Base-by-base conservation (phyloP, 1,140 invertebrate species). In the Elymnias hypermnestra region DNA sequence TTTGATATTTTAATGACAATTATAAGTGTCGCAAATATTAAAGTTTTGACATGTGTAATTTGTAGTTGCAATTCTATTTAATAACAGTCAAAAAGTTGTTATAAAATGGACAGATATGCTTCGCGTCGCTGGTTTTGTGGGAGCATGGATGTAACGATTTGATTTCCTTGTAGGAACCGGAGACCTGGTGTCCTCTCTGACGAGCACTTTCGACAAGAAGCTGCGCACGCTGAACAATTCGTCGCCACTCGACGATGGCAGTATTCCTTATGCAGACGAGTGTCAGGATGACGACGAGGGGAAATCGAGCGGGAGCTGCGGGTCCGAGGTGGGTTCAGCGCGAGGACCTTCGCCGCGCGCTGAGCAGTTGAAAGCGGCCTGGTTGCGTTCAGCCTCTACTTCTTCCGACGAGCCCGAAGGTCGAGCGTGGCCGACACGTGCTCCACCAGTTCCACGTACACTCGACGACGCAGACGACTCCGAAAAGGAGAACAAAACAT, bases 161-260 rank as follows among this genome's bases (percentile, higher is more conserved):
- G n/a, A 12, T 9, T 47, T 72, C 67, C 66, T 69, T 63, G 18
- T 57, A 87, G 83, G 82, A 63, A 68, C 76, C 51, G 88, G 89
- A 45, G 91, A 92, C 72, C 73, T 92, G 60, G 87, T 92, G 62
- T 88, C 88, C 33, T 90, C 89, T 57, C 82, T 92, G 48, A 92
- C 90, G 21, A 88, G 88, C 48, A 91, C 90, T 38, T 91, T 92
- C 82, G 91, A 92, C 70, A 88, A 90, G 59, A 92, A 92, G 75
- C 74, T 92, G 64, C 75, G 83, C 33, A 84, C 86, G 45, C 71
- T 87, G 13, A 86, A 86, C 71, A 86, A 83, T 63, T 79, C 83
- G 55, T 87, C 86, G 44, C 86, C 86, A 49, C 74, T 86, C 36
- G 77, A 85, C 70, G 86, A 87, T 70, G 75, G 72, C 63, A 83